phyloP scores from a whole-genome alignment of 2,888 invertebrate species.

The Drosophila rellima region DNA sequence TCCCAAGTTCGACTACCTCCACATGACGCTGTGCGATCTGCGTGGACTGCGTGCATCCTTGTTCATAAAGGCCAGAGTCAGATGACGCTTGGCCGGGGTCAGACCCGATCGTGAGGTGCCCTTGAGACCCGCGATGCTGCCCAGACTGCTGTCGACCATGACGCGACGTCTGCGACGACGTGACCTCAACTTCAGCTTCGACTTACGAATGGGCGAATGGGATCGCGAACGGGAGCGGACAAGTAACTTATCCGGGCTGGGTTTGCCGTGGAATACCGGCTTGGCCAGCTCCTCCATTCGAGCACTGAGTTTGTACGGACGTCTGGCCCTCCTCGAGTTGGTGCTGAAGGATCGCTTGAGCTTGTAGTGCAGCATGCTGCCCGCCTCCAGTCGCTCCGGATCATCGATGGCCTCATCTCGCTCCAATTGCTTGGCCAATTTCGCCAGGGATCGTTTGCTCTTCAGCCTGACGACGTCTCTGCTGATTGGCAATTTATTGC shows the following conservation, averaged over 20 bases:
- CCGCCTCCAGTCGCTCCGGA: constrained; percentile 38
- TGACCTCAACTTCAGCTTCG: not conserved
- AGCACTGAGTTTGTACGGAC: constrained; percentile 31
- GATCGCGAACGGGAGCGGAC: not conserved
- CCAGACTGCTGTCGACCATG: constrained; percentile 48
- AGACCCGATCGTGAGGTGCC: constrained; percentile 32
- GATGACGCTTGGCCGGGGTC: constrained; percentile 60
- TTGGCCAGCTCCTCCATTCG: constrained; percentile 42
- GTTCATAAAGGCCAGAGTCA: constrained; percentile 58
- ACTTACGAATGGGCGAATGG: not conserved
- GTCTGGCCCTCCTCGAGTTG: not conserved
- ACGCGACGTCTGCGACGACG: constrained; percentile 2
- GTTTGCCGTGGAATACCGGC: constrained; percentile 20
- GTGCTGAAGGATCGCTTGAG: not conserved
- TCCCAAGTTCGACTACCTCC: constrained; percentile 20
- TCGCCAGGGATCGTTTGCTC: constrained; percentile 25
- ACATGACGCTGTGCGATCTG: constrained; percentile 12
- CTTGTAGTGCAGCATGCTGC: not conserved
- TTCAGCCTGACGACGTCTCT: not conserved
- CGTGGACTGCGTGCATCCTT: constrained; percentile 26
- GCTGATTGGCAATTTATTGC: not conserved
- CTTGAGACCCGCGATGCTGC: constrained; percentile 48
- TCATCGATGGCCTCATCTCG: constrained; percentile 58
- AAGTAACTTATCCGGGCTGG: not conserved
- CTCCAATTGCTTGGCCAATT: constrained; percentile 34